phyloP scores from a whole-genome alignment of 2,113 vertebrate species.

The Misgurnus mizolepis region DNA sequence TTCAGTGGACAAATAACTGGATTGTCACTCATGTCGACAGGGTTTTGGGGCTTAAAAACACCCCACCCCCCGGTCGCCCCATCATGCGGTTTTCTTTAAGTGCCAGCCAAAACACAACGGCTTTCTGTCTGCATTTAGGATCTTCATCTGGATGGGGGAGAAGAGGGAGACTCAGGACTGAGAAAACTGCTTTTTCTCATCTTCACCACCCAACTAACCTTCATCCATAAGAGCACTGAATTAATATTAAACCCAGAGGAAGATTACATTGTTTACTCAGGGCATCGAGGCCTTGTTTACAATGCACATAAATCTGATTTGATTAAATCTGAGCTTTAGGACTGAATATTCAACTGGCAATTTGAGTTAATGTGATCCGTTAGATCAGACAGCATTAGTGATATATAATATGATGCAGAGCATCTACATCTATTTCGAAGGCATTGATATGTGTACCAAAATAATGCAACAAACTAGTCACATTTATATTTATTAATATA shows the following conservation, averaged over 20 bases:
- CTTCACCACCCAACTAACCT: background rate
- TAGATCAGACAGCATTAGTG: too few species aligned
- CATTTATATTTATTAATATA: too few species aligned
- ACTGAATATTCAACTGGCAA: too few species aligned
- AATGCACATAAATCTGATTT: too few species aligned
- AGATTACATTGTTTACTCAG: background rate
- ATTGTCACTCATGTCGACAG: constrained; percentile 58
- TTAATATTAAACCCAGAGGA: background rate
- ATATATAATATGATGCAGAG: too few species aligned
- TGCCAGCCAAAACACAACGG: constrained; percentile 66
- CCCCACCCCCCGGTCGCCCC: constrained; percentile 34
- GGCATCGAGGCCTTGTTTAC: too few species aligned
- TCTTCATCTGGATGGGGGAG: constrained; percentile 57
- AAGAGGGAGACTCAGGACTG: constrained; percentile 23
- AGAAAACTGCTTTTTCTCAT: constrained; percentile 27
- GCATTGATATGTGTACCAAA: too few species aligned
- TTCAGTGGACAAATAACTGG: constrained; percentile 56
- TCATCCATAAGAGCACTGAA: background rate
- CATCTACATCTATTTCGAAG: too few species aligned
- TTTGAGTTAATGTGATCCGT: too few species aligned
- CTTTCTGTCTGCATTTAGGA: constrained; percentile 62
- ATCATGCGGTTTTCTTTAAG: constrained; percentile 54
- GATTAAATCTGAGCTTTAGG: too few species aligned
- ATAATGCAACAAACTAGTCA: too few species aligned
- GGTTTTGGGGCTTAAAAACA: constrained; percentile 12